Conservation (phyloP, 2,888 invertebrate genomes). For the Leptogaster cylindrica region DNA sequence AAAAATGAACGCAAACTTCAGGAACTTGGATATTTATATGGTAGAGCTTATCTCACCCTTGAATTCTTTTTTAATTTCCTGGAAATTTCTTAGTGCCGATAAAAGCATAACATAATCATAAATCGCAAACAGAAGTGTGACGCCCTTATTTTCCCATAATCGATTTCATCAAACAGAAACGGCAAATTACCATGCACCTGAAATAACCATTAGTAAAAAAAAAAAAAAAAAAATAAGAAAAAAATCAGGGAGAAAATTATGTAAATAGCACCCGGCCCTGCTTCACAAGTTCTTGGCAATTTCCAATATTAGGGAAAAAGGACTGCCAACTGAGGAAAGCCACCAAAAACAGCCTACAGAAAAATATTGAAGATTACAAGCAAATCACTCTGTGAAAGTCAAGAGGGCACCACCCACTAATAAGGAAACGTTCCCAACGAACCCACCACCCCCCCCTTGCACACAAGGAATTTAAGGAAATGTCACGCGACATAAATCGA, state of each 20-base stretch:
- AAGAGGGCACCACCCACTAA: slow-evolving; percentile 10
- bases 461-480: slow-evolving; percentile 44
- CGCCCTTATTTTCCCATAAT: slow-evolving; percentile 27
- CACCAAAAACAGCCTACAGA: slow-evolving; percentile 13
- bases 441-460: slow-evolving; percentile 25
- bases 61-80: no score
- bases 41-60: no score
- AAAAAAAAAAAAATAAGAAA: slow-evolving; percentile 18
- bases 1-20: no score
- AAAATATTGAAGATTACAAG: slow-evolving; percentile 36
- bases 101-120: slow-evolving; percentile 30
- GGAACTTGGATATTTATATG: no score
- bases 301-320: slow-evolving; percentile 5
- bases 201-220: slow-evolving; percentile 42
- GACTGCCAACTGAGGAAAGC: slow-evolving; percentile 20
- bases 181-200: slow-evolving; percentile 43
- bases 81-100: no score
- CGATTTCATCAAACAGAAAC: slow-evolving; percentile 41
- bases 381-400: slow-evolving; percentile 31
- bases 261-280: neutral
- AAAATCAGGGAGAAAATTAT: no score
- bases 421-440: slow-evolving; percentile 13
- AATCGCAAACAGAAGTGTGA: slow-evolving; percentile 28
- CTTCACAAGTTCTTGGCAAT: no score
- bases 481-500: slow-evolving; percentile 51